Evolutionary conservation across 1,140 invertebrate genomes (phyloP), one percentile per base, ranked within the genome.

Genomic region (Sitobion miscanthi): DNA sequence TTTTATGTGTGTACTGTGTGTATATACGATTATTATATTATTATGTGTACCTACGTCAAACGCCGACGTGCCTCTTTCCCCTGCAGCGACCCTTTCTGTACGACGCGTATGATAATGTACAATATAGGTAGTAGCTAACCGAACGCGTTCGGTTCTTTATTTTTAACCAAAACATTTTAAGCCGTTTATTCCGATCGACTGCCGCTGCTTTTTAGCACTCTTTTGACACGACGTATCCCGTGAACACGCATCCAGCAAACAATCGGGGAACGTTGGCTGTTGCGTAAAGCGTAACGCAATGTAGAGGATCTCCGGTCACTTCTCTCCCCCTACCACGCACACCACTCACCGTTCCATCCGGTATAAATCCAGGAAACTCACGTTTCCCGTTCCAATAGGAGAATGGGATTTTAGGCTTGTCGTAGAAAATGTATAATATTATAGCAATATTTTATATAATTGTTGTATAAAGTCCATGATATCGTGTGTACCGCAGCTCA

Each of bases 381-480:
- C 17, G 69, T 92, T 91, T 92, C 90, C 90, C 35, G 69, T 92
- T 82, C 47, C 90, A 38, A 47, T n/a, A 47, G 8, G 20, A 83
- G 30, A 83, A 77, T 38, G 90, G 38, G 45, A 49, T 52, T 86
- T 87, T 57, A 21, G 49, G 49, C 47, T 52, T 20, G 30, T 49
- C n/a, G 5, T 49, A 20, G 6, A 8, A 45, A n/a, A 42, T 85
- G 6, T 23, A 86, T 47, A 47, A n/a, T 77, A 69, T 77, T 77
- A 35, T n/a, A 8, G 8, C 9, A 30, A 30, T 62, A 30, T 62
- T 9, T n/a, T 77, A 77, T 30, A 62, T 9, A n/a, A 17, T n/a
- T n/a, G 30, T 77, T 77, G n/a, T n/a, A n/a, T 77, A n/a, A 20
- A 20, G 52, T 54, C 14, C 14, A 77, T 17, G 62, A 77, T 77